These are phyloP conservation scores for Drosophila monieri DNA, from an alignment of 2,888 invertebrate species.

Conservation along the genomic window DNA sequence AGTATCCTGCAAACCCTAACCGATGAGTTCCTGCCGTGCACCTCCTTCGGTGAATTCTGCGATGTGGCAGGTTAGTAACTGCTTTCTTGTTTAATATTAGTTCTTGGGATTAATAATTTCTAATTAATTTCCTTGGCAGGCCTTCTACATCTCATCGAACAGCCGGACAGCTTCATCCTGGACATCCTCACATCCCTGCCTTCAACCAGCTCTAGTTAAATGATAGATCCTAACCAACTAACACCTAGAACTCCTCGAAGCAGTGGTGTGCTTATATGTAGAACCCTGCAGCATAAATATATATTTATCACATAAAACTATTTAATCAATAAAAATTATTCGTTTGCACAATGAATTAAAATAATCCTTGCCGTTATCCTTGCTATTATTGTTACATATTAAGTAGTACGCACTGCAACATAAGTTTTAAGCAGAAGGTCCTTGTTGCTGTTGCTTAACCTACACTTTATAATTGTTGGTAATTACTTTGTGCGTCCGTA, in stretches of 20 bases:
- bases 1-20: conserved; percentile 91
- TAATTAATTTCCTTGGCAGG: conserved; percentile 69
- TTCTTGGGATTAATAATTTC: background rate
- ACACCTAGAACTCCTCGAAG: conserved; percentile 23
- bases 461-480: no score
- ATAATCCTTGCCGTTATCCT: background rate
- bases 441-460: no score
- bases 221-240: conserved; percentile 14
- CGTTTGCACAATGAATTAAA: conserved; percentile 69
- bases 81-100: fast-evolving
- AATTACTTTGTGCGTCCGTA: no score
- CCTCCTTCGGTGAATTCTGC: conserved; percentile 95
- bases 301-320: conserved; percentile 71
- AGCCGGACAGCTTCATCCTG: conserved; percentile 82
- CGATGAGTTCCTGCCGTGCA: conserved; percentile 95
- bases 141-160: conserved; percentile 81
- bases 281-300: conserved; percentile 37
- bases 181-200: conserved; percentile 79
- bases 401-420: no score
- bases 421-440: no score
- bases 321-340: conserved; percentile 78
- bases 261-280: conserved; percentile 43
- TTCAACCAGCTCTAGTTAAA: conserved; percentile 67
- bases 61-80: conserved; percentile 91
- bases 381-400: no score